A percentile compares a stretch with the other conserved stretches of the same genome.
Conservation (phyloP, 1,140 invertebrate genomes). For the Adelges cooleyi region DNA sequence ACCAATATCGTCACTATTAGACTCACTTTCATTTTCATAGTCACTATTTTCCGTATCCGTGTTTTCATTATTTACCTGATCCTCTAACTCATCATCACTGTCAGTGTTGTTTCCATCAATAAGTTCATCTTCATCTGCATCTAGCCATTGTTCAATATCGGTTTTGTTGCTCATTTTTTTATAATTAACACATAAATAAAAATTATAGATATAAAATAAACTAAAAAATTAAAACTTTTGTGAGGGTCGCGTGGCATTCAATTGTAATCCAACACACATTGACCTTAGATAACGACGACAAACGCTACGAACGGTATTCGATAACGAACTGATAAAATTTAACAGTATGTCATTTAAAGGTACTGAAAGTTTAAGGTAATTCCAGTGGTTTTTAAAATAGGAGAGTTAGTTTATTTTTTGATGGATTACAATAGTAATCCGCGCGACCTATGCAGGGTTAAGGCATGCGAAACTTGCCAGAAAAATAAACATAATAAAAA, state of each 20-base stretch:
- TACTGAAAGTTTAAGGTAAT: background rate
- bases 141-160: background rate
- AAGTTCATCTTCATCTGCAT: background rate
- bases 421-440: constrained; percentile 8
- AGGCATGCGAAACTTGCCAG: too few species aligned
- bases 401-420: background rate
- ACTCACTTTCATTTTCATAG: constrained; percentile 6
- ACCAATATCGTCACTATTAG: background rate
- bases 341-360: background rate
- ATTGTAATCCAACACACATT: background rate
- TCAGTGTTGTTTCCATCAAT: background rate
- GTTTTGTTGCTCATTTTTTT: background rate
- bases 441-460: background rate
- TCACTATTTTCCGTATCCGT: constrained; percentile 3
- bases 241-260: background rate
- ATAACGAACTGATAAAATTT: too few species aligned
- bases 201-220: background rate
- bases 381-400: background rate
- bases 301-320: background rate
- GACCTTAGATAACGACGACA: background rate
- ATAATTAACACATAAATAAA: background rate
- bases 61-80: background rate
- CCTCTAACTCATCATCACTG: background rate
- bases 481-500: too few species aligned
- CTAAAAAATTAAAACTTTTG: background rate